Conservation (phyloP, 1,140 invertebrate genomes). For the Centruroides vittatus region DNA sequence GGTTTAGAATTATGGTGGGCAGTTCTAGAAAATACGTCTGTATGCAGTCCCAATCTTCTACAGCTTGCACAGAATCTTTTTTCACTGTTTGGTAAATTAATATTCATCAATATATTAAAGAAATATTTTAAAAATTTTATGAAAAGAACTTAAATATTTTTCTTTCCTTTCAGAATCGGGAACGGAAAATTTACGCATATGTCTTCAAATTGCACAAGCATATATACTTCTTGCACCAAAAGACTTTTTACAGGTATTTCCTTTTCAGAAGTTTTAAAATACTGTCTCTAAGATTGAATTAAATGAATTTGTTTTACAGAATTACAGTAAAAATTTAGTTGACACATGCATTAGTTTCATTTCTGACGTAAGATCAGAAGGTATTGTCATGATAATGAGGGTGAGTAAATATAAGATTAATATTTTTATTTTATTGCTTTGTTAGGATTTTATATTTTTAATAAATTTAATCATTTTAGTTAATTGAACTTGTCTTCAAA, state of each 20-base stretch:
- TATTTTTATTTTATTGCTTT: neutral
- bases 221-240: conserved; percentile 68
- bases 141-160: neutral
- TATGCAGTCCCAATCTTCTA: conserved; percentile 37
- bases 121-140: neutral
- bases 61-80: conserved; percentile 57
- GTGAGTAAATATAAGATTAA: conserved; percentile 26
- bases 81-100: conserved; percentile 49
- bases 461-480: conserved; percentile 17
- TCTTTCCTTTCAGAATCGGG: conserved; percentile 47
- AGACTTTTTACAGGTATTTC: conserved; percentile 51
- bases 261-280: neutral
- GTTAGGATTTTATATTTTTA: neutral
- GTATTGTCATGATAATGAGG: conserved; percentile 52
- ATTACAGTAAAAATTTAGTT: conserved; percentile 48
- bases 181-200: conserved; percentile 58
- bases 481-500: conserved; percentile 28
- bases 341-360: conserved; percentile 49
- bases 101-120: neutral
- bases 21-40: conserved; percentile 57
- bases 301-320: conserved; percentile 19
- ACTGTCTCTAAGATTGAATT: neutral
- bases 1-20: conserved; percentile 77
- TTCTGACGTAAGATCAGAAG: conserved; percentile 61
- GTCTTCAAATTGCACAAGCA: conserved; percentile 62